These are phyloP conservation scores for Chelmon rostratus DNA, from an alignment of 2,797 vertebrate species.

Conservation along the genomic window DNA sequence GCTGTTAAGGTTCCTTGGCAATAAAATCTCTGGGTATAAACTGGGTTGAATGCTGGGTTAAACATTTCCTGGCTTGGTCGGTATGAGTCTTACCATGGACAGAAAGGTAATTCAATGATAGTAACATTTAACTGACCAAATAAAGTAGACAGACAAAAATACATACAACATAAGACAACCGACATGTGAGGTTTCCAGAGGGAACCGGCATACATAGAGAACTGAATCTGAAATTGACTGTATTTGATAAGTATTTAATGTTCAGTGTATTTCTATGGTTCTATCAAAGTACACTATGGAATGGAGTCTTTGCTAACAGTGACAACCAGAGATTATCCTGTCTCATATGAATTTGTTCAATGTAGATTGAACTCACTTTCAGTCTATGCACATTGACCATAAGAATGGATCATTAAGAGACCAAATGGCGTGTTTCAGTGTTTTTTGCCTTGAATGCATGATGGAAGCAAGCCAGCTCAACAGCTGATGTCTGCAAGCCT, in stretches of 20 bases:
- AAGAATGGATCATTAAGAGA: not conserved
- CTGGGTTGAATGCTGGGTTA: not conserved
- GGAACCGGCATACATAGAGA: not conserved
- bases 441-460: conserved; percentile 14
- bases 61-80: no score
- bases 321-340: conserved; percentile 14
- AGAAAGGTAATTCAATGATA: not conserved
- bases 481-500: not conserved
- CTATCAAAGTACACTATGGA: conserved; percentile 5
- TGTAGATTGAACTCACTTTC: not conserved
- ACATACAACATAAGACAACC: not conserved
- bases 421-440: not conserved
- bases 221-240: conserved; percentile 8
- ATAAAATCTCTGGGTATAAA: not conserved
- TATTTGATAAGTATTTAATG: not conserved
- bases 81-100: not conserved
- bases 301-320: not conserved
- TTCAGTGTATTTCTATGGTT: not conserved
- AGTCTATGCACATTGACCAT: not conserved
- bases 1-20: not conserved
- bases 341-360: not conserved
- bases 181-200: not conserved
- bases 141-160: not conserved
- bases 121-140: not conserved
- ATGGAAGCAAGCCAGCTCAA: not conserved